A percentile compares a stretch with the other conserved stretches of the same genome.
Conservation (phyloP, 2,888 invertebrate species). For the Tineola bisselliella region DNA sequence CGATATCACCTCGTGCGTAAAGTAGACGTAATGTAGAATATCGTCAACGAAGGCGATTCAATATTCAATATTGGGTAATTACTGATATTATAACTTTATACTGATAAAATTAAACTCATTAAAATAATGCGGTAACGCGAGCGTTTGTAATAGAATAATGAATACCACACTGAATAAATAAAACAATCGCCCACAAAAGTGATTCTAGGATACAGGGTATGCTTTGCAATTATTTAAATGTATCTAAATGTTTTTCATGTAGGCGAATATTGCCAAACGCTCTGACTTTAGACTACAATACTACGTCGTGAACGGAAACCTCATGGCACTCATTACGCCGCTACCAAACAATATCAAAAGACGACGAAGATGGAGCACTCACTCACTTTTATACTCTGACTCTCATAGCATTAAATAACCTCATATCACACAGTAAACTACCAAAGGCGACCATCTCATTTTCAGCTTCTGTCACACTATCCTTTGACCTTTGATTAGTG, state of each 20-base stretch:
- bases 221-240: slow-evolving; percentile 90
- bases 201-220: slow-evolving; percentile 94
- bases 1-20: slow-evolving; percentile 57
- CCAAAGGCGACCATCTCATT: background rate
- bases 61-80: slow-evolving; percentile 27
- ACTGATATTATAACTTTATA: slow-evolving; percentile 56
- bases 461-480: background rate
- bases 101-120: slow-evolving; percentile 52
- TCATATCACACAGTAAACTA: slow-evolving; percentile 28
- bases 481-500: background rate
- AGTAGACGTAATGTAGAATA: slow-evolving; percentile 40
- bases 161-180: slow-evolving; percentile 61
- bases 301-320: background rate
- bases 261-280: slow-evolving; percentile 51
- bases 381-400: slow-evolving; percentile 60
- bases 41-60: slow-evolving; percentile 21
- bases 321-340: slow-evolving; percentile 16
- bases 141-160: slow-evolving; percentile 55
- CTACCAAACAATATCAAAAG: slow-evolving; percentile 55
- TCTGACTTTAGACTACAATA: slow-evolving; percentile 29
- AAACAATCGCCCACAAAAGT: slow-evolving; percentile 73
- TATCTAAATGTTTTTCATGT: slow-evolving; percentile 68
- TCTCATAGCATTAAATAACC: slow-evolving; percentile 35
- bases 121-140: slow-evolving; percentile 56
- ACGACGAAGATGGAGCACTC: slow-evolving; percentile 38